A percentile compares a stretch with the other conserved stretches of the same genome.
Evolutionary conservation across 2,113 vertebrate species (phyloP).

Genomic region (Coptodon rendalli): DNA sequence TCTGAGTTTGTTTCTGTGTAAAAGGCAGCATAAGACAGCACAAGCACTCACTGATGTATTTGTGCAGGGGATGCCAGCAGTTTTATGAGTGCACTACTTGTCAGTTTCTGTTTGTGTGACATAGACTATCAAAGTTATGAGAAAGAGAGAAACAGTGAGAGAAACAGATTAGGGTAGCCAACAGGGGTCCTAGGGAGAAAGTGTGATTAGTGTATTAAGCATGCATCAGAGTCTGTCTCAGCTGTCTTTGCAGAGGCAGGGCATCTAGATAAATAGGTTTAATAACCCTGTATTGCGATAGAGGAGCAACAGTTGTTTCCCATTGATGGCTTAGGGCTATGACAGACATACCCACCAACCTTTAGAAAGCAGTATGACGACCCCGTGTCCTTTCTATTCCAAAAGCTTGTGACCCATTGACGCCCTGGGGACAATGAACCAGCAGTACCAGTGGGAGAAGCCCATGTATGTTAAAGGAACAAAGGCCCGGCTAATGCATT

Average conservation of each 20-base stretch:
- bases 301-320: slow-evolving; percentile 68
- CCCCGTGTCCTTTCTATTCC: slow-evolving; percentile 37
- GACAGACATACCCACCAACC: slow-evolving; percentile 43
- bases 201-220: slow-evolving; percentile 65
- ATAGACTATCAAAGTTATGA: slow-evolving; percentile 34
- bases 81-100: slow-evolving; percentile 5
- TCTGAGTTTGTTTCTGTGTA: background rate
- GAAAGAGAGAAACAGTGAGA: slow-evolving; percentile 7
- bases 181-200: slow-evolving; percentile 32
- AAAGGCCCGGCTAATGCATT: slow-evolving; percentile 61
- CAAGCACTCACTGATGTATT: background rate
- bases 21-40: background rate
- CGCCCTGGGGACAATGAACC: slow-evolving; percentile 57
- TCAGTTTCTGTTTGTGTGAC: slow-evolving; percentile 22
- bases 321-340: slow-evolving; percentile 30
- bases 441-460: slow-evolving; percentile 46
- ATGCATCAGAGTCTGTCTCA: slow-evolving; percentile 54
- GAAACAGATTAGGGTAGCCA: slow-evolving; percentile 25
- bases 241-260: slow-evolving; percentile 46
- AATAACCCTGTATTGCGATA: slow-evolving; percentile 56
- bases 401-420: slow-evolving; percentile 48
- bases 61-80: background rate
- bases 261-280: slow-evolving; percentile 65
- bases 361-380: slow-evolving; percentile 54
- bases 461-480: slow-evolving; percentile 37